phyloP scores from a whole-genome alignment of 92 coral and sea anemone species.

The Galaxea fascicularis region DNA sequence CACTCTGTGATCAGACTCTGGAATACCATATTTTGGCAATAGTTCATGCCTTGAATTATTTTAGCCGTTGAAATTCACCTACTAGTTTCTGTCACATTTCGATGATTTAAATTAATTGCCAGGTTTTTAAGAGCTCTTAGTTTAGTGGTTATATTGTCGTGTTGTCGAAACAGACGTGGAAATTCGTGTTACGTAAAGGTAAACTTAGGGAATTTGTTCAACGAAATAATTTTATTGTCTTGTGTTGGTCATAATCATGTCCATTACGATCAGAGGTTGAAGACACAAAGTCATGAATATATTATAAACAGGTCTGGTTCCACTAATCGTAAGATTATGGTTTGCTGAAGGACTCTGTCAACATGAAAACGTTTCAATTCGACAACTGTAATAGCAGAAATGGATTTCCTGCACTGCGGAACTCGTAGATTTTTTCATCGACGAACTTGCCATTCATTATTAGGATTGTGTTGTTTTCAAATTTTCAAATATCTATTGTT shows the following conservation, averaged over 20 bases:
- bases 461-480: conserved; percentile 8
- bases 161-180: neutral
- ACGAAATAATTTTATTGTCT: neutral
- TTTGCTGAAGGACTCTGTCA: conserved; percentile 31
- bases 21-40: neutral
- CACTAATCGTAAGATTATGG: neutral
- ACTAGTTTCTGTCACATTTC: neutral
- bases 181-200: neutral
- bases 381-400: neutral
- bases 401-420: neutral
- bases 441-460: neutral
- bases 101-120: neutral
- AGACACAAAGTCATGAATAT: conserved; percentile 30
- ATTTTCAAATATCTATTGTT: neutral
- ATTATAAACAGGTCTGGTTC: conserved; percentile 13
- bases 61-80: neutral
- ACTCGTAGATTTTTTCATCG: neutral
- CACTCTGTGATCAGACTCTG: neutral
- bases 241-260: neutral
- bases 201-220: neutral
- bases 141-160: neutral
- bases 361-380: neutral
- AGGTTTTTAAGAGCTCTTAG: neutral
- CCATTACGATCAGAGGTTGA: neutral
- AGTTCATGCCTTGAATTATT: neutral